Evolutionary conservation across 2,888 invertebrate species (phyloP), one percentile per base, ranked within the genome.

Genomic region (Nymphalis polychloros): DNA sequence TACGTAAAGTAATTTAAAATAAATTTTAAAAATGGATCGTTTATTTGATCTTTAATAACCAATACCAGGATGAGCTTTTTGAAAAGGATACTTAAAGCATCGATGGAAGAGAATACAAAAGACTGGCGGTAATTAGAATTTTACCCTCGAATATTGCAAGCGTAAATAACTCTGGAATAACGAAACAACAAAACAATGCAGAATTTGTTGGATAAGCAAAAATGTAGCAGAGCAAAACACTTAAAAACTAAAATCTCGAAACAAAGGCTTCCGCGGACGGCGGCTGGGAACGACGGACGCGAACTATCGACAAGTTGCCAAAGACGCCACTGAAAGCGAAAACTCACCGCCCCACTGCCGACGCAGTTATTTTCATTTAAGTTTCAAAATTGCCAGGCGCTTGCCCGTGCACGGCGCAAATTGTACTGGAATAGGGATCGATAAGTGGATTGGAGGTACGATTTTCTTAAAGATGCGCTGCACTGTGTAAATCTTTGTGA

Each of bases 381-480:
- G 65, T 90, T 90, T 89, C 86, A 88, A 90, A 90, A 91, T 90
- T 90, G 90, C 84, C 84, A 78, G 53, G 82, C 82, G 80, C 83
- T 84, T 84, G 84, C 81, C 82, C 81, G 82, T 86, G 84, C 85
- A 83, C 76, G 83, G 87, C 84, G 86, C 89, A 91, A 91, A 91
- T 90, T 92, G 91, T 87, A 85, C 88, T 84, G 86, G 77, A 88
- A 90, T 87, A 86, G 87, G 89, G 89, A 90, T 91, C 91, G 87
- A 91, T 92, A 91, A 91, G 90, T 83, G 86, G 83, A 90, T 90
- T 88, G 86, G 84, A 89, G 89, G 89, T 88, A 88, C 84, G 86
- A 91, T 90, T 88, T 89, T 89, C 89, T 88, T 85, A 82, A 81
- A 85, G 87, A 89, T 84, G 87, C 87, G 84, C 84, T 81, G 79